Percentiles rank a stretch among this genome's conserved stretches.
phyloP scores from a whole-genome alignment of 1,140 invertebrate genomes.

The Acromyrmex heyeri region DNA sequence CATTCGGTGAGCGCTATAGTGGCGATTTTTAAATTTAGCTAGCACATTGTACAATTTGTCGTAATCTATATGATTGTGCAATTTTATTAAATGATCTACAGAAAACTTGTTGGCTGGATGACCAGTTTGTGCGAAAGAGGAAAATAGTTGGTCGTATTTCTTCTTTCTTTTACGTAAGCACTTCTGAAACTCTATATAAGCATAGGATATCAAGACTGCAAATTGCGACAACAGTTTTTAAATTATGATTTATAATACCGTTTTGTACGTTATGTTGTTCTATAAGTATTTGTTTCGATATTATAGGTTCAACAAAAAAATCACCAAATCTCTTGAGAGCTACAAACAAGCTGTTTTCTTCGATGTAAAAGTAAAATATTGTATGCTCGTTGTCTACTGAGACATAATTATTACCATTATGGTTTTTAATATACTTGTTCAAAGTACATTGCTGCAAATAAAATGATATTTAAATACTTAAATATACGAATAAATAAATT shows the following conservation, averaged over 20 bases:
- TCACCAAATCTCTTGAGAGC: slow-evolving; percentile 95
- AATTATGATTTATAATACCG: slow-evolving; percentile 86
- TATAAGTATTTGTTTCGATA: slow-evolving; percentile 94
- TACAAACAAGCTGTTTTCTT: slow-evolving; percentile 91
- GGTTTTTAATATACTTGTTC: slow-evolving; percentile 72
- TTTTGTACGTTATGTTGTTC: slow-evolving; percentile 97
- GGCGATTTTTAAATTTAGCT: slow-evolving; percentile 92
- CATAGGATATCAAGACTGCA: neutral
- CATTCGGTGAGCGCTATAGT: slow-evolving; percentile 97
- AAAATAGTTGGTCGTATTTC: slow-evolving; percentile 92
- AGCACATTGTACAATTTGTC: slow-evolving; percentile 89
- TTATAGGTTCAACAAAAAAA: slow-evolving; percentile 95
- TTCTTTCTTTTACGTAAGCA: slow-evolving; percentile 88
- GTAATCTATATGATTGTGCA: slow-evolving; percentile 90
- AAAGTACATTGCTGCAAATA: slow-evolving; percentile 90
- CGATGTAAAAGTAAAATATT: slow-evolving; percentile 95
- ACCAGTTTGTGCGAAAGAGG: slow-evolving; percentile 88
- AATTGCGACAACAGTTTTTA: too few species aligned
- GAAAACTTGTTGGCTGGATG: slow-evolving; percentile 94
- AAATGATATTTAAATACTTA: slow-evolving; percentile 16
- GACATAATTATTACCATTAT: slow-evolving; percentile 94
- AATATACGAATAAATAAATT: neutral
- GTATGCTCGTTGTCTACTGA: slow-evolving; percentile 94
- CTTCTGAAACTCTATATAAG: slow-evolving; percentile 90
- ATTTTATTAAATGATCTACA: slow-evolving; percentile 93